Evolutionary conservation across 2,797 vertebrate genomes (phyloP).

Genomic region (Lutjanus argentimaculatus): DNA sequence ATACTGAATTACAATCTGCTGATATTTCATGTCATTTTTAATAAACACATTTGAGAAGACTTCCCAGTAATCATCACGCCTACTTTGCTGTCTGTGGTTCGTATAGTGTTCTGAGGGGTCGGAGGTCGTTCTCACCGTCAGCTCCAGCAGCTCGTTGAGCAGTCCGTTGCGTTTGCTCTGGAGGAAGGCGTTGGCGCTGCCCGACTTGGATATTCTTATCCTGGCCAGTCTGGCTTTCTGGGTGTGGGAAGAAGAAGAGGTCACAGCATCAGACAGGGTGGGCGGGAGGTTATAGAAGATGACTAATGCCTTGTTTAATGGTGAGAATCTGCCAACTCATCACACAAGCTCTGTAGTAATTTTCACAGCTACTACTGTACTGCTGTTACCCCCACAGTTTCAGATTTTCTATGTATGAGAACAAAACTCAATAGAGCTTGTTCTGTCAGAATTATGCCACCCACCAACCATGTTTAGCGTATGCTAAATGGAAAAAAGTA

Average conservation of each 20-base stretch:
- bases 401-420: background rate
- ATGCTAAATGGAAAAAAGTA: background rate
- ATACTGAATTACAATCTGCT: constrained; percentile 46
- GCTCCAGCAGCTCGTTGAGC: constrained; percentile 93
- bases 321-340: constrained; percentile 55
- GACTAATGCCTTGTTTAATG: constrained; percentile 56
- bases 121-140: constrained; percentile 88
- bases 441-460: background rate
- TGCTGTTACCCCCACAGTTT: background rate
- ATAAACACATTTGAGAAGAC: constrained; percentile 39
- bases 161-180: constrained; percentile 95
- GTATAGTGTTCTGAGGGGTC: constrained; percentile 18
- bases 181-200: constrained; percentile 93
- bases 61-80: constrained; percentile 36
- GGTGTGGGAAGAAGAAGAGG: constrained; percentile 72
- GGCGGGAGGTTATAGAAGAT: constrained; percentile 52
- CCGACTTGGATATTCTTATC: constrained; percentile 94
- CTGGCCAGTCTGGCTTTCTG: constrained; percentile 96
- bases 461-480: background rate
- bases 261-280: constrained; percentile 68
- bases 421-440: background rate
- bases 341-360: constrained; percentile 37
- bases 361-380: constrained; percentile 2
- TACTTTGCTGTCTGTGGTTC: constrained; percentile 28
- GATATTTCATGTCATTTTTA: constrained; percentile 40